Base-by-base conservation (phyloP, 2,888 invertebrate species). In the Halictus quadricinctus region DNA sequence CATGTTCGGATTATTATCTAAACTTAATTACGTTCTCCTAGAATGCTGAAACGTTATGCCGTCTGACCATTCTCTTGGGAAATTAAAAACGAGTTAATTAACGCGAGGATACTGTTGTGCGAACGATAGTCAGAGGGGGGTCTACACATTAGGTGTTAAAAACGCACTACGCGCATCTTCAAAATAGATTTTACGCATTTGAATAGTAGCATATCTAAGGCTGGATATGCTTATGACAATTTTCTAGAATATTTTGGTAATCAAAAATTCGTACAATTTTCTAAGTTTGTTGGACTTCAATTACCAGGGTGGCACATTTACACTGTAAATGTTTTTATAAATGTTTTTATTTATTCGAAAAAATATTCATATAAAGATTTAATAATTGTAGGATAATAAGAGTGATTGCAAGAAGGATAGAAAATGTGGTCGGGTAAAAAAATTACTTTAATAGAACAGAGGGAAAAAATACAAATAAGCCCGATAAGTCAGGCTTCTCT, bases 61-160 rank as follows among this genome's bases (percentile, higher is more conserved):
- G 15, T 64, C 25, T 15, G 64, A 64, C 15, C 29, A 64, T 64
- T 29, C 29, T 29, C 64, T 64, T 15, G 64, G 64, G 64, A 64
- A 64, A 64, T 64, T 64, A 64, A 64, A 64, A 64, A 64, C 64
- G 15, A 15, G 64, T 25, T 64, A 29, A 25, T 64, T 64, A 29
- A 64, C 25, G n/a, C 7, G 64, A 29, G 64, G 64, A 64, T 64
- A 64, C 64, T 15, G 64, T 64, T 15, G 15, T 29, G 15, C 25
- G 29, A 64, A 29, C 2, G 64, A n/a, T 64, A 64, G 64, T 15
- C 64, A 6, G 15, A 29, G 7, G 15, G 64, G 29, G 25, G 15
- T 60, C 25, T 60, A 25, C 12, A 4, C 60, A 64, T 15, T 1
- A 29, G 15, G 29, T 7, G 15, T 64, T 64, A 2, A 64, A 60